These are phyloP conservation scores for Pachliopta kotzebuea DNA, from an alignment of 2,888 invertebrate genomes.

Conservation along the genomic window DNA sequence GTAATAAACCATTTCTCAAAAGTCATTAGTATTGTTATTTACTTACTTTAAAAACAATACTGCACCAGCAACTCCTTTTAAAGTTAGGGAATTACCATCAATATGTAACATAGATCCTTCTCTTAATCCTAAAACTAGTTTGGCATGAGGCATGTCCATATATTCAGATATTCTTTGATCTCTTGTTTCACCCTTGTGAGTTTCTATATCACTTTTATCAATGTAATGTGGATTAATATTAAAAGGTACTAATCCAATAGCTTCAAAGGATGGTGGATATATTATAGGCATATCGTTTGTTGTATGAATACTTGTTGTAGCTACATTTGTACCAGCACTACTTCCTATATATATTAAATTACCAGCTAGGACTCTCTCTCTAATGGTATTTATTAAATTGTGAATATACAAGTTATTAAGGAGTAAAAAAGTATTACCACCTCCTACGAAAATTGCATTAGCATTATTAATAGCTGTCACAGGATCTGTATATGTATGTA, in stretches of 20 bases:
- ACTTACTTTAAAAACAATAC: slow-evolving; percentile 84
- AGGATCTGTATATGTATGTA: slow-evolving; percentile 82
- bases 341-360: slow-evolving; percentile 87
- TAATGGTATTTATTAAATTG: slow-evolving; percentile 82
- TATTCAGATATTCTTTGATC: slow-evolving; percentile 87
- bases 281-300: slow-evolving; percentile 95
- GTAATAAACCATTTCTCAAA: no score
- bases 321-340: slow-evolving; percentile 92
- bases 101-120: slow-evolving; percentile 86
- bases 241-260: slow-evolving; percentile 87
- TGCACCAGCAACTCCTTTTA: slow-evolving; percentile 83
- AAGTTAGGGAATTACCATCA: slow-evolving; percentile 75
- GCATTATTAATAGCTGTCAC: slow-evolving; percentile 79
- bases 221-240: slow-evolving; percentile 93
- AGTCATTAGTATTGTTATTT: background rate
- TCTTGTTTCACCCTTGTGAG: slow-evolving; percentile 89
- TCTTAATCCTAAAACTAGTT: slow-evolving; percentile 84
- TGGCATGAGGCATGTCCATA: slow-evolving; percentile 79
- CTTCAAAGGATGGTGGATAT: slow-evolving; percentile 87
- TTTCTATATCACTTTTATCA: slow-evolving; percentile 81
- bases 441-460: slow-evolving; percentile 88
- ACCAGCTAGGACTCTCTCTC: slow-evolving; percentile 81
- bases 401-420: slow-evolving; percentile 85
- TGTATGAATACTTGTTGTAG: slow-evolving; percentile 88
- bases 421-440: slow-evolving; percentile 90